Percentiles rank a stretch among this genome's conserved stretches.
Conservation (phyloP, 2,888 invertebrate genomes). For the Euproctis similis region DNA sequence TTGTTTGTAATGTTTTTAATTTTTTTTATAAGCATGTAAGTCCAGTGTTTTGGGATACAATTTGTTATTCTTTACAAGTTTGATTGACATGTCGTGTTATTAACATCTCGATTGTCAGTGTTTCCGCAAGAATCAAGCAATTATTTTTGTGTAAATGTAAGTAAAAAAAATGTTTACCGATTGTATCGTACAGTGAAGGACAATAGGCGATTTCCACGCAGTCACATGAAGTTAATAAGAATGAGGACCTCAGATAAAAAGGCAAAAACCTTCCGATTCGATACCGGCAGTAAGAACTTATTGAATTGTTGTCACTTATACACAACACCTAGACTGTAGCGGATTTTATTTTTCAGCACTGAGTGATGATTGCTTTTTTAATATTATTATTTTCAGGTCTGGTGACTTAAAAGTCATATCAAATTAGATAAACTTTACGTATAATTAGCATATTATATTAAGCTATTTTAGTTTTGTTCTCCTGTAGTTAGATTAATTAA, state of each 20-base stretch:
- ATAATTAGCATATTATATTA: no score
- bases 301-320: slow-evolving; percentile 21
- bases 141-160: no score
- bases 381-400: slow-evolving; percentile 28
- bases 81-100: no score
- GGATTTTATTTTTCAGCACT: slow-evolving; percentile 40
- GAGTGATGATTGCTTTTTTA: slow-evolving; percentile 47
- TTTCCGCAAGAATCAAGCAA: no score
- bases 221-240: slow-evolving; percentile 79
- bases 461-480: no score
- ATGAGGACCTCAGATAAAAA: slow-evolving; percentile 76
- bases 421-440: background rate
- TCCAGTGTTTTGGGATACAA: no score
- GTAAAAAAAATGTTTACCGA: no score
- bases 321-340: slow-evolving; percentile 24
- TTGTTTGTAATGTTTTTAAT: no score
- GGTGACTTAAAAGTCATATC: slow-evolving; percentile 14
- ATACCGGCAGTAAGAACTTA: slow-evolving; percentile 77
- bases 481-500: background rate
- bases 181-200: slow-evolving; percentile 63
- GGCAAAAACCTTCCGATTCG: slow-evolving; percentile 76
- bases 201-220: slow-evolving; percentile 69
- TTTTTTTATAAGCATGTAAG: no score
- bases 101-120: no score
- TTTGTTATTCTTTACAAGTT: no score